Percentiles rank a stretch among this genome's conserved stretches.
Conservation (phyloP, 2,797 vertebrate species). For the Geotrypetes seraphini region DNA sequence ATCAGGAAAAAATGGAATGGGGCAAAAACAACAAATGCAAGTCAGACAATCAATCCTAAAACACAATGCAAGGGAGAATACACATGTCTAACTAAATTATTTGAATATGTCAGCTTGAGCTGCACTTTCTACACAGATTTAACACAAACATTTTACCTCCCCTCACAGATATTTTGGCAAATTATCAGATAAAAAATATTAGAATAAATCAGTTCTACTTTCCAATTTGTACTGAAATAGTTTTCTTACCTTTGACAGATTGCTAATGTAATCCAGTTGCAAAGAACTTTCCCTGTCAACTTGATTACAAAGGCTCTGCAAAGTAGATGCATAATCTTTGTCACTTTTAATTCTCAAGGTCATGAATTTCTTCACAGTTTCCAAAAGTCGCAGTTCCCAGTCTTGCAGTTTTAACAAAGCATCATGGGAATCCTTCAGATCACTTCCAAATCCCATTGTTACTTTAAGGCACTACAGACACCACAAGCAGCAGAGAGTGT, state of each 20-base stretch:
- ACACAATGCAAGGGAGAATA: no score
- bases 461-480: slow-evolving; percentile 52
- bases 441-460: slow-evolving; percentile 92
- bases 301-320: slow-evolving; percentile 90
- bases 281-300: slow-evolving; percentile 79
- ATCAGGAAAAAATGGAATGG: no score
- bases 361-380: slow-evolving; percentile 95
- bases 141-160: no score
- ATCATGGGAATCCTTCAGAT: slow-evolving; percentile 87
- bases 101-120: no score
- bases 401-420: slow-evolving; percentile 92
- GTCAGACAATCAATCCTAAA: no score
- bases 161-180: no score
- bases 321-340: slow-evolving; percentile 85
- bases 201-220: no score
- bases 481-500: slow-evolving; percentile 29
- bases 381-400: slow-evolving; percentile 88
- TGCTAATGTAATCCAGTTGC: slow-evolving; percentile 81
- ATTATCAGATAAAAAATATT: no score
- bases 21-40: no score
- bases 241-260: slow-evolving; percentile 78
- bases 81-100: no score
- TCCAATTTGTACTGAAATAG: no score
- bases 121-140: no score
- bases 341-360: slow-evolving; percentile 88